Conservation (phyloP, 2,888 invertebrate genomes). For the Parasteatoda lunata region DNA sequence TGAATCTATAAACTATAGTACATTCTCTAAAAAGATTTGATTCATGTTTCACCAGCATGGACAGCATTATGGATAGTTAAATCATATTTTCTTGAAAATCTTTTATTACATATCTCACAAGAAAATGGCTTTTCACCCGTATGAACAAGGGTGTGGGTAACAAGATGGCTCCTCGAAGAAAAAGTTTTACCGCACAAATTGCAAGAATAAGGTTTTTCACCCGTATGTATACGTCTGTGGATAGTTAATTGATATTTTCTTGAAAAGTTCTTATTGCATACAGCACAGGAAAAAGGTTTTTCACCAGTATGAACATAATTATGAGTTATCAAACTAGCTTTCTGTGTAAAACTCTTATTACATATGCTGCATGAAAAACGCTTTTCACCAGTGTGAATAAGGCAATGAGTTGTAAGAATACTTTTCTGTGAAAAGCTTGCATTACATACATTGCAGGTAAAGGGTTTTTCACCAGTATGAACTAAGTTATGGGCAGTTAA, state of each 20-base stretch:
- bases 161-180: neutral
- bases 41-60: too few relatives aligned
- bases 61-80: too few relatives aligned
- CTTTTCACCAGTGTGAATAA: slow-evolving; percentile 3
- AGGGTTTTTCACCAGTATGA: neutral
- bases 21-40: too few relatives aligned
- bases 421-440: neutral
- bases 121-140: too few relatives aligned
- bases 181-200: slow-evolving; percentile 3
- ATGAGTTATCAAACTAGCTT: neutral
- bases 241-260: neutral
- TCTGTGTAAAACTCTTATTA: neutral
- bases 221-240: slow-evolving; percentile 4
- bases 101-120: too few relatives aligned
- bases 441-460: neutral
- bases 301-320: neutral
- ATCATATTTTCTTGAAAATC: too few relatives aligned
- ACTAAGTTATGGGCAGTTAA: neutral
- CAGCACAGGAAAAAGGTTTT: neutral
- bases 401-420: neutral
- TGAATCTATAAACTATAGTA: too few relatives aligned
- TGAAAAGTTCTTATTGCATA: neutral
- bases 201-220: neutral
- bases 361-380: neutral
- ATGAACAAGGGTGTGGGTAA: neutral